These are phyloP conservation scores for Glossosoma conforme DNA, from an alignment of 1,140 invertebrate genomes.

Conservation along the genomic window DNA sequence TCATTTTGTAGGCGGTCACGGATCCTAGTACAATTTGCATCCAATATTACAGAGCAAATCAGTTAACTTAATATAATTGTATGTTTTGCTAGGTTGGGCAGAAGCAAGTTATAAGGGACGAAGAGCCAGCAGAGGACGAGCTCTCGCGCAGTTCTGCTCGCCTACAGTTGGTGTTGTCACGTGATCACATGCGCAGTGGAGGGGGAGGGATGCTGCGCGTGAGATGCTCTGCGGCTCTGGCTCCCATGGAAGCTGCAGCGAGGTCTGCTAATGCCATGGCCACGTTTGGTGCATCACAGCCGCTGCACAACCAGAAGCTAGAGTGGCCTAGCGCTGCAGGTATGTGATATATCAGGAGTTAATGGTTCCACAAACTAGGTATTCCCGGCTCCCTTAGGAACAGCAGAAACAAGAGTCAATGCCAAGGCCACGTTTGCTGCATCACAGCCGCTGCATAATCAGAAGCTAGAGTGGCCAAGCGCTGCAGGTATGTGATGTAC, in stretches of 20 bases:
- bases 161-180: constrained; percentile 16
- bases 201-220: constrained; percentile 13
- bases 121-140: constrained; percentile 21
- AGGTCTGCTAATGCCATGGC: constrained; percentile 21
- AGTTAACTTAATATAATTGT: too few relatives aligned
- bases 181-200: constrained; percentile 23
- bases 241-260: constrained; percentile 10
- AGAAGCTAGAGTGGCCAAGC: constrained; percentile 4
- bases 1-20: too few relatives aligned
- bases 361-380: too few relatives aligned
- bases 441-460: not conserved
- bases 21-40: too few relatives aligned
- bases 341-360: too few relatives aligned
- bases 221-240: constrained; percentile 17
- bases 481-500: constrained; percentile 4
- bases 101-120: constrained; percentile 11
- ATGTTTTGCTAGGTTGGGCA: constrained; percentile 9
- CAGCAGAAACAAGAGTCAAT: too few relatives aligned
- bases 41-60: too few relatives aligned
- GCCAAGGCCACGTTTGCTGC: not conserved
- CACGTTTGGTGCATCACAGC: constrained; percentile 16
- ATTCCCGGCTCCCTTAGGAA: too few relatives aligned
- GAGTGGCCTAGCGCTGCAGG: constrained; percentile 26
- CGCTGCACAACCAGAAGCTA: constrained; percentile 25
- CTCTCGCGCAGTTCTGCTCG: constrained; percentile 12